Percentiles rank a stretch among this genome's conserved stretches.
Evolutionary conservation across 2,797 vertebrate genomes (phyloP).

Genomic region (Lepilemur ruficaudatus): DNA sequence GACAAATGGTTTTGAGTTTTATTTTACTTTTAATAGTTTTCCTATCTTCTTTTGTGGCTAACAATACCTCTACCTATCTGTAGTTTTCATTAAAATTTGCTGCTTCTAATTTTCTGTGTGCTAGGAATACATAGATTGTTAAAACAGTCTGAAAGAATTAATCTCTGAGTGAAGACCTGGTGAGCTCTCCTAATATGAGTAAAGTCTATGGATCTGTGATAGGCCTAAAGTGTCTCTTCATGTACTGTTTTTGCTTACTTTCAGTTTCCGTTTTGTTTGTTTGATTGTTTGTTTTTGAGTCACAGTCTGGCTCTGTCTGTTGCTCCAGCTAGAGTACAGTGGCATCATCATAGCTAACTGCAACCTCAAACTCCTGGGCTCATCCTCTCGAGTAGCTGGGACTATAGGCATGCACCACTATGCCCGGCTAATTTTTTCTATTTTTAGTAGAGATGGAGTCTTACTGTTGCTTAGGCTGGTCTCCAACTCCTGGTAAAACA

Average conservation of each 20-base stretch:
- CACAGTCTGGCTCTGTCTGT: neutral
- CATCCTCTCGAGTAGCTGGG: neutral
- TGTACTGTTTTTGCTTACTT: neutral
- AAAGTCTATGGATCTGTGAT: neutral
- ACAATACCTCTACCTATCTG: neutral
- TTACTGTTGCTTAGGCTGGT: neutral
- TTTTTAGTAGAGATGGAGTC: neutral
- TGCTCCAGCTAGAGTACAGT: too few relatives aligned
- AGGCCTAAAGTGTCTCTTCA: neutral
- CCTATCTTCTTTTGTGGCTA: conserved; percentile 8
- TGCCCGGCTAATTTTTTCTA: neutral
- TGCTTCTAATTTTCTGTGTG: conserved; percentile 8
- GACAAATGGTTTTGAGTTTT: conserved; percentile 30
- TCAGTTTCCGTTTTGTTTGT: neutral
- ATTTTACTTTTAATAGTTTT: conserved; percentile 31
- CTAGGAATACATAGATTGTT: neutral
- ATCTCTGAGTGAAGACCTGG: neutral
- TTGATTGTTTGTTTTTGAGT: neutral
- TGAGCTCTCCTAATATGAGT: neutral
- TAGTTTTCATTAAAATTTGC: neutral
- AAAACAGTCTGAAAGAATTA: conserved; percentile 32
- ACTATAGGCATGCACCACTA: neutral
- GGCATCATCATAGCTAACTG: too few relatives aligned
- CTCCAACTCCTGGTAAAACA: neutral
- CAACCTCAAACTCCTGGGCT: neutral